Conservation (phyloP, 2,888 invertebrate species). For the Poecilobothrus nobilitatus region DNA sequence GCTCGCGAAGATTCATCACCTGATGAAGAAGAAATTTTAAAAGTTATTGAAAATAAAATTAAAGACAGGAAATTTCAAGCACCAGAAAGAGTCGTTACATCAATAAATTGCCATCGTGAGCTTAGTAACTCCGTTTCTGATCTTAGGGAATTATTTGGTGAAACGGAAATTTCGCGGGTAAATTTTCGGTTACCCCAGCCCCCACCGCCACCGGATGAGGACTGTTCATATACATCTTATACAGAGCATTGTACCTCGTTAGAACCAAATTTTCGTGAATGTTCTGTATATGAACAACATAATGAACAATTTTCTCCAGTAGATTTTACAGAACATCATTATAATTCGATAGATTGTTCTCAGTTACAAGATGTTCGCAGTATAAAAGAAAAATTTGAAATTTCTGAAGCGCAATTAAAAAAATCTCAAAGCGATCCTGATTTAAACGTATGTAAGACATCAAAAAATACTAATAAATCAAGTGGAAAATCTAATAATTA, state of each 20-base stretch:
- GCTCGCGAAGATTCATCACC: constrained; percentile 49
- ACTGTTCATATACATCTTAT: constrained; percentile 27
- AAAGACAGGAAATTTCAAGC: constrained; percentile 28
- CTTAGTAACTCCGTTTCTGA: constrained; percentile 48
- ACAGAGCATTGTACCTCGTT: constrained; percentile 19
- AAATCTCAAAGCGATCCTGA: constrained; percentile 74
- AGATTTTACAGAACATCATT: constrained; percentile 29
- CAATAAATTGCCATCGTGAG: constrained; percentile 29
- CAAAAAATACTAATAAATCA: constrained; percentile 47
- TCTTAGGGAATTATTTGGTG: constrained; percentile 74
- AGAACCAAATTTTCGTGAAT: constrained; percentile 14
- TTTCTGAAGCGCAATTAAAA: constrained; percentile 33
- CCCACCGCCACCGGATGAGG: constrained; percentile 49
- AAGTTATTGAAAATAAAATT: constrained; percentile 46
- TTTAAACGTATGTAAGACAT: constrained; percentile 49
- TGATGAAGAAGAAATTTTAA: constrained; percentile 45
- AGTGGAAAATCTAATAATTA: constrained; percentile 35
- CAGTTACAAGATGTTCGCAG: constrained; percentile 14
- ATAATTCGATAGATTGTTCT: constrained; percentile 22
- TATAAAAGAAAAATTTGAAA: constrained; percentile 10
- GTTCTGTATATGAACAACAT: constrained; percentile 23
- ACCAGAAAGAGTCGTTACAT: constrained; percentile 45
- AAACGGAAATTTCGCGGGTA: constrained; percentile 48
- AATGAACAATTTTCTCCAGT: constrained; percentile 11
- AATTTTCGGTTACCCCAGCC: constrained; percentile 45